Base-by-base conservation (phyloP, 1,140 invertebrate species). In the Lepidurus apus region DNA sequence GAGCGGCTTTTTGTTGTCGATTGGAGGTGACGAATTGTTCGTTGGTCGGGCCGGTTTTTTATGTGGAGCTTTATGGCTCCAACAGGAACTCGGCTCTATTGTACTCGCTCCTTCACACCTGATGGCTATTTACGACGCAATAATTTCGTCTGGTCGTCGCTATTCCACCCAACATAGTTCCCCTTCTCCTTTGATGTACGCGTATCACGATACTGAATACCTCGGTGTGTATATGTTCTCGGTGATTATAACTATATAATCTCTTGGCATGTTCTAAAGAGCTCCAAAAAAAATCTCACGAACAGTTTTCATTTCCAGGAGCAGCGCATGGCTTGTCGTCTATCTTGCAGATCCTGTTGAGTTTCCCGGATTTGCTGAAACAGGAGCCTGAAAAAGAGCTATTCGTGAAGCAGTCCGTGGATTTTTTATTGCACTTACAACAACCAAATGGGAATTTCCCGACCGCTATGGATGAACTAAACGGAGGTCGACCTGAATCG, bases 131-230 rank as follows among this genome's bases (percentile, higher is more conserved):
- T 93, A 92, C 83, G 85, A 89, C 80, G 82, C 88, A 1, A 92
- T 92, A 42, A 84, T 95, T 13, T 82, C 87, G 75, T 93, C 92
- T 74, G 93, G 93, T 0, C 85, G 88, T 77, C 85, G 89, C 74
- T 93, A 93, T 86, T 85, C 92, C 4, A 84, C 84, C 76, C 85
- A 84, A 73, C 85, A 89, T 80, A 85, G 86, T 21, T 90, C 88
- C 43, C 87, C 87, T 7, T 88, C 88, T 81, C 93, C 93, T 8
- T 84, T 96, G 17, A 95, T 95, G 93, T 95, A 93, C 83, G 87
- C 92, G 76, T 95, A 95, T 84, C 93, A 95, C 83, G 88, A 90
- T n/a, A 93, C 91, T 8, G 91, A 95, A 85, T 95, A 95, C 84
- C 84, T 95, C 76, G 89, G 88, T 88, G n/a, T n/a, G n/a, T n/a